Base-by-base conservation (phyloP, 2,797 vertebrate genomes). In the Phalloptychus januarius region DNA sequence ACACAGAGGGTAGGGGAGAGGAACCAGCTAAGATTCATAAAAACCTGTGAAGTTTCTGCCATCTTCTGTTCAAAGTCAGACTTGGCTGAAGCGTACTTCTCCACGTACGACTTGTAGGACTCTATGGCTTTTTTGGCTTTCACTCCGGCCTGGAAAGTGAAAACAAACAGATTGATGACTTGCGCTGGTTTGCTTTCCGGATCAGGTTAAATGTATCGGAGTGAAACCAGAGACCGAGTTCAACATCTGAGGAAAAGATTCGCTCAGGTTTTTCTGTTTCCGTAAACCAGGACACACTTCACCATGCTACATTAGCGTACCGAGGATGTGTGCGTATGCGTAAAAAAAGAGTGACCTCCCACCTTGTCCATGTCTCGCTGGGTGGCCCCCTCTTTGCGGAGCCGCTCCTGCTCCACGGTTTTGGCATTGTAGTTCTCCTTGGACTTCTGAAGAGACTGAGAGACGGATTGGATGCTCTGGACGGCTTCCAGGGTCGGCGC, bases 81-180 rank as follows among this genome's bases (percentile, higher is more conserved):
- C 96, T 99, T 99, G 42, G 97, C 96, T 20, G 93, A 83, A 87
- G 97, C 97, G 18, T 99, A 99, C 90, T 99, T 99, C 93, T 99
- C 98, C 90, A 99, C 97, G 36, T 96, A 98, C 0, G 96, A 93
- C 92, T 96, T 99, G 92, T 99, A 99, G 71, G 96, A 92, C 92
- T 99, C 98, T 81, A 98, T 99, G 90, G 98, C 98, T 95, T 99
- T 99, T 94, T 97, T 99, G 89, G 97, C 95, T 95, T 99, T 99
- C 88, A 98, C 94, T 87, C 97, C 95, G 88, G 97, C 97, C 98
- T 99, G 90, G 31, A 92, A 83, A 88, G 76, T 25, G 75, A 63
- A 90, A 84, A 83, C 75, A 93, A 71, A 82, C 71, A 86, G 76
- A 82, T 78, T 76, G 80, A 80, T 72, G 77, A 54, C 72, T 58